Conservation (phyloP, 2,888 invertebrate genomes). For the Antheraea assamensis region DNA sequence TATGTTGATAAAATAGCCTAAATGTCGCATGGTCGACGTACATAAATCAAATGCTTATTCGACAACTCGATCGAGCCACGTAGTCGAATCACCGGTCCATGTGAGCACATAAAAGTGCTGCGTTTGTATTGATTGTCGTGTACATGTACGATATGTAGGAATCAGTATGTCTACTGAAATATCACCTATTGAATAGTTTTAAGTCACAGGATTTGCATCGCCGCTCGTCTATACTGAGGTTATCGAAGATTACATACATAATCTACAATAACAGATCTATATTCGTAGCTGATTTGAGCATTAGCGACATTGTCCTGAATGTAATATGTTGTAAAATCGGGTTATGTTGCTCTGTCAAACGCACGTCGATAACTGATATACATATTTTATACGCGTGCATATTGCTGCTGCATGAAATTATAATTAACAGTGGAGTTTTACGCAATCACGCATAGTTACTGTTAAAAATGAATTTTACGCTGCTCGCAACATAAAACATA, state of each 20-base stretch:
- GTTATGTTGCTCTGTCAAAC: neutral
- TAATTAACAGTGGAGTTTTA: neutral
- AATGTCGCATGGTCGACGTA: slow-evolving; percentile 27
- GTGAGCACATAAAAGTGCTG: slow-evolving; percentile 29
- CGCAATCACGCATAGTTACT: too few relatives aligned
- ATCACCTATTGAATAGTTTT: neutral
- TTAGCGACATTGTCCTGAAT: neutral
- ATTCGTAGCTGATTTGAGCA: neutral
- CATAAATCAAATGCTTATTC: slow-evolving; percentile 55
- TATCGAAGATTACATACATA: too few relatives aligned
- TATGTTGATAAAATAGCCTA: slow-evolving; percentile 16
- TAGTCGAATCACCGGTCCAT: slow-evolving; percentile 45
- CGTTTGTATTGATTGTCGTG: slow-evolving; percentile 6
- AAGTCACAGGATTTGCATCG: too few relatives aligned
- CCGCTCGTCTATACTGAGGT: too few relatives aligned
- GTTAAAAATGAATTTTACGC: too few relatives aligned
- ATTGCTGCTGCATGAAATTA: neutral
- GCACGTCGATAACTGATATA: neutral
- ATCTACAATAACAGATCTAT: neutral
- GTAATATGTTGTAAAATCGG: neutral
- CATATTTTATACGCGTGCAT: neutral
- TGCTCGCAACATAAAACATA: too few relatives aligned
- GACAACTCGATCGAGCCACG: slow-evolving; percentile 41
- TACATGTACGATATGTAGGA: neutral
- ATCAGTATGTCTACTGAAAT: neutral